phyloP scores from a whole-genome alignment of 2,113 vertebrate species.

The Bothrops jararaca region DNA sequence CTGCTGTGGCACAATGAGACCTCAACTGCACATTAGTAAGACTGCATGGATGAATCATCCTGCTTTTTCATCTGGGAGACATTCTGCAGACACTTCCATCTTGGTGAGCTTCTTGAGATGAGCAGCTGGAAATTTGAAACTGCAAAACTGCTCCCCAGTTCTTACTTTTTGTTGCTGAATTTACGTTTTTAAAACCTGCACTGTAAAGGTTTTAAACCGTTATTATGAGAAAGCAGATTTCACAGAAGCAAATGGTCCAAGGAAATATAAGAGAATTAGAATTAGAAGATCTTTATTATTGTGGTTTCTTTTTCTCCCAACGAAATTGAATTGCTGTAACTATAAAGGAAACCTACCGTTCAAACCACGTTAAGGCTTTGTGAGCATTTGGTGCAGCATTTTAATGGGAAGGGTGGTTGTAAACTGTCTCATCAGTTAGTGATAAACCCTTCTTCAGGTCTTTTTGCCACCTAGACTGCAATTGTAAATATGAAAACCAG shows the following conservation, averaged over 20 bases:
- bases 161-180: background rate
- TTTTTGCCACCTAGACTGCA: too few species aligned
- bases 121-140: background rate
- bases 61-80: background rate
- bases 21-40: background rate
- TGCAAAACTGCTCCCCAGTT: background rate
- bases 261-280: conserved; percentile 22
- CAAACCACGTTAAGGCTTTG: too few species aligned
- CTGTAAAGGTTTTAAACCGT: conserved; percentile 72
- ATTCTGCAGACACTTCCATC: background rate
- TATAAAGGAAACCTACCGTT: too few species aligned
- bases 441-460: too few species aligned
- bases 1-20: background rate
- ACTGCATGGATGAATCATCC: background rate
- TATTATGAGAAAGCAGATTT: conserved; percentile 73
- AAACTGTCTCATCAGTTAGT: too few species aligned
- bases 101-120: background rate
- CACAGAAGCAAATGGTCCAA: conserved; percentile 65
- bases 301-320: too few species aligned
- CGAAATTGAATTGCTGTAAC: too few species aligned
- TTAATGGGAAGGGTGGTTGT: too few species aligned
- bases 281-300: too few species aligned
- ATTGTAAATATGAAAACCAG: too few species aligned
- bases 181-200: background rate
- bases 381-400: too few species aligned